phyloP scores from a whole-genome alignment of 1,140 invertebrate species.

The Tetramorium alpestre region DNA sequence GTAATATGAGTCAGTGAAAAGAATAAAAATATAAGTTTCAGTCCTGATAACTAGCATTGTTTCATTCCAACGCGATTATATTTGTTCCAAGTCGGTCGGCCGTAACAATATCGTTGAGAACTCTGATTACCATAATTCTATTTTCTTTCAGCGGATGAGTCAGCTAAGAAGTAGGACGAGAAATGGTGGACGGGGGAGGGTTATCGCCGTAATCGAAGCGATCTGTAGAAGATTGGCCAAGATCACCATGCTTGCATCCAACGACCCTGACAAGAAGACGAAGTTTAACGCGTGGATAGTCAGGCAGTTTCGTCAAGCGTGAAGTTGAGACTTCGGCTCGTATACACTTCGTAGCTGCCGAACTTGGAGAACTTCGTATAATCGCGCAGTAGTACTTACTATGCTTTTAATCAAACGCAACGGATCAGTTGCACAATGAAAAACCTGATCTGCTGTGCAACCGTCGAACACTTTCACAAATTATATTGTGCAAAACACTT shows the following conservation, averaged over 20 bases:
- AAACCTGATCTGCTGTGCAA: not conserved
- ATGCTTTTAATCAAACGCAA: conserved; percentile 24
- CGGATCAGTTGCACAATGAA: not conserved
- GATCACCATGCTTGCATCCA: conserved; percentile 58
- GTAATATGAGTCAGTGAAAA: not conserved
- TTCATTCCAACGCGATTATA: conserved; percentile 29
- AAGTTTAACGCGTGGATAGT: conserved; percentile 67
- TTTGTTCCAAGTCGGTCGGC: conserved; percentile 53
- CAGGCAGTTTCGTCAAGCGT: conserved; percentile 67
- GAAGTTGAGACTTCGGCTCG: conserved; percentile 61
- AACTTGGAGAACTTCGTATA: conserved; percentile 26
- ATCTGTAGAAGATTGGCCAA: conserved; percentile 65
- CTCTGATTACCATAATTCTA: conserved; percentile 72
- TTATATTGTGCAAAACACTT: not conserved
- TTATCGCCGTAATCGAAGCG: conserved; percentile 65
- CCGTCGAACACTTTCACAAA: not conserved
- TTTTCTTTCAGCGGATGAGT: conserved; percentile 66
- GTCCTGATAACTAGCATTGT: not conserved
- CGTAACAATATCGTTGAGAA: conserved; percentile 43
- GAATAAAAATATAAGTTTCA: not conserved
- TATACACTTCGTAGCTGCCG: conserved; percentile 35
- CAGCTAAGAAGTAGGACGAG: conserved; percentile 63
- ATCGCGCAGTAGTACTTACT: not conserved
- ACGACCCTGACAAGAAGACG: conserved; percentile 44
- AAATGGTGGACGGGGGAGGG: conserved; percentile 22